Conservation (phyloP, 2,113 vertebrate genomes). For the Phyllostomus hastatus region DNA sequence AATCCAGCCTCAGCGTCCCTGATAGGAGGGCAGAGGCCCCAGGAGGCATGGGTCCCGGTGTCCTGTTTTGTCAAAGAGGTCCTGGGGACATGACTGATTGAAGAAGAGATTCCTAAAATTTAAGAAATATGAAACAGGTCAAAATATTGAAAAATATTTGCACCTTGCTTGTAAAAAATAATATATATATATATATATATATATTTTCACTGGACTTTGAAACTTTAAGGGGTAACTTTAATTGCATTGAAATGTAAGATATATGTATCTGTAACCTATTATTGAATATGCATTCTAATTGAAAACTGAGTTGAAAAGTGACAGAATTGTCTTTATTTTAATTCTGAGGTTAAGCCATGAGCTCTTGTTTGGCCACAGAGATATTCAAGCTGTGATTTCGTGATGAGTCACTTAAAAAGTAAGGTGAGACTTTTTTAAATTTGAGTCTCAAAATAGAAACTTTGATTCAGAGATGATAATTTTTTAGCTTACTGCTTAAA, state of each 20-base stretch:
- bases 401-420: background rate
- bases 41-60: fast-evolving
- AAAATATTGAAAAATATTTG: background rate
- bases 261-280: background rate
- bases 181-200: background rate
- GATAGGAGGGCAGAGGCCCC: background rate
- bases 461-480: background rate
- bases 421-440: background rate
- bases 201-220: background rate
- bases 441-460: background rate
- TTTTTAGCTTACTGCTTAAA: background rate
- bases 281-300: background rate
- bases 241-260: background rate
- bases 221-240: background rate
- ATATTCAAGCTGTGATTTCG: background rate
- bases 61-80: background rate
- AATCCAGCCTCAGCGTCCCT: background rate
- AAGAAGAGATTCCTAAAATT: background rate
- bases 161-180: background rate
- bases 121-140: background rate
- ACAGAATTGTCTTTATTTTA: background rate
- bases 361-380: background rate
- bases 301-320: background rate
- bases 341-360: background rate
- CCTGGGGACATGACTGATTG: background rate